These are phyloP conservation scores for Hylaea fasciaria DNA, from an alignment of 2,888 invertebrate species.

Conservation along the genomic window DNA sequence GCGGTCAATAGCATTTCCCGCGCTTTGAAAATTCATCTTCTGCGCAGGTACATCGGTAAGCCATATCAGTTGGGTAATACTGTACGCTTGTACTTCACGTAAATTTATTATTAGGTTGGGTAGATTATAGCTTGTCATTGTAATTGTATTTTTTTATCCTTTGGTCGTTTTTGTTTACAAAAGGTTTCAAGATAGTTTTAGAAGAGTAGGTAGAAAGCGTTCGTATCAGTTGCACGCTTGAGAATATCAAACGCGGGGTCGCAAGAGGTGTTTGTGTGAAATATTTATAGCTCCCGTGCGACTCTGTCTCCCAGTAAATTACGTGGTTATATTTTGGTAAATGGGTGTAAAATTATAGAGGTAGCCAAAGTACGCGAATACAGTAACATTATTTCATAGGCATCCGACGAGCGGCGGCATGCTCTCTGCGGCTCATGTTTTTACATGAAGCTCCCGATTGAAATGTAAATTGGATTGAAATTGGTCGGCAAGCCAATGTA, in stretches of 20 bases:
- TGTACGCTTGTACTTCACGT: too few relatives aligned
- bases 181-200: constrained; percentile 30
- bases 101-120: too few relatives aligned
- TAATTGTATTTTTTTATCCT: too few relatives aligned
- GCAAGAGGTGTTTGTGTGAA: constrained; percentile 48
- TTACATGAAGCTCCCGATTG: constrained; percentile 76
- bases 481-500: constrained; percentile 73
- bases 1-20: too few relatives aligned
- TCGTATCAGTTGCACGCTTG: constrained; percentile 47
- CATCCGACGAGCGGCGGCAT: constrained; percentile 54
- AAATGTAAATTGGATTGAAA: constrained; percentile 79
- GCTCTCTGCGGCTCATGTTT: constrained; percentile 71
- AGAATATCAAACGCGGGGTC: constrained; percentile 49
- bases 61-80: too few relatives aligned
- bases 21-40: too few relatives aligned
- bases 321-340: constrained; percentile 57
- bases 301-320: constrained; percentile 58
- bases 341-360: constrained; percentile 48
- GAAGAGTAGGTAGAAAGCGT: constrained; percentile 45
- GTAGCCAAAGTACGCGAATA: constrained; percentile 39
- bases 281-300: constrained; percentile 57
- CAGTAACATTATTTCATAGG: constrained; percentile 71
- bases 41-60: too few relatives aligned
- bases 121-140: too few relatives aligned
- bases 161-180: neutral